A percentile compares a stretch with the other conserved stretches of the same genome.
phyloP scores from a whole-genome alignment of 2,888 invertebrate genomes.

The Rhogogaster chlorosoma region DNA sequence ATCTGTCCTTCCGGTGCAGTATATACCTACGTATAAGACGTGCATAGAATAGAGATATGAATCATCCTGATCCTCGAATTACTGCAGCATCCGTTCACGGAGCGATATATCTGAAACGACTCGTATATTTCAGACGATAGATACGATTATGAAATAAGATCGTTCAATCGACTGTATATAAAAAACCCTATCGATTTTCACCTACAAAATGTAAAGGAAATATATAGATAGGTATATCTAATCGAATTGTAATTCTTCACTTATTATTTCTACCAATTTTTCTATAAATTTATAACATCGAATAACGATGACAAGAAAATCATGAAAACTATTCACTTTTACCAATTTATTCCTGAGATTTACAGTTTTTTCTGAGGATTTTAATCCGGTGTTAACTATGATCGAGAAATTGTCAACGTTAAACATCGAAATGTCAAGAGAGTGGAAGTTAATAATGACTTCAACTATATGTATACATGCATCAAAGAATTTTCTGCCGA shows the following conservation, averaged over 20 bases:
- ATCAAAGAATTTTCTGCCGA: neutral
- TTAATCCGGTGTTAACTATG: neutral
- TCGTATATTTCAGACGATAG: neutral
- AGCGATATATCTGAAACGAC: slow-evolving; percentile 6
- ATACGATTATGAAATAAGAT: neutral
- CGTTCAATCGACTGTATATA: neutral
- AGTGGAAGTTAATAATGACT: neutral
- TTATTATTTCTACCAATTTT: too few relatives aligned
- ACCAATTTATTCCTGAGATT: neutral
- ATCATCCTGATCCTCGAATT: slow-evolving; percentile 43
- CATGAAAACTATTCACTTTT: too few relatives aligned
- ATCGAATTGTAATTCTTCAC: too few relatives aligned
- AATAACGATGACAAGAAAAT: too few relatives aligned
- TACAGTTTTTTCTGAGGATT: too few relatives aligned
- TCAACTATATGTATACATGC: neutral
- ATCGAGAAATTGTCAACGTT: too few relatives aligned
- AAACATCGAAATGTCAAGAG: neutral
- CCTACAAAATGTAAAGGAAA: neutral
- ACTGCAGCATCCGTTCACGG: slow-evolving; percentile 38
- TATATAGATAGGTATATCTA: neutral
- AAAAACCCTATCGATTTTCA: neutral
- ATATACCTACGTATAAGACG: slow-evolving; percentile 17
- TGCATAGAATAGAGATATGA: slow-evolving; percentile 35
- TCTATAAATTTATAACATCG: too few relatives aligned
- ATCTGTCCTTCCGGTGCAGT: slow-evolving; percentile 49